These are phyloP conservation scores for Chelonoidis abingdonii DNA, from an alignment of 2,113 vertebrate genomes.

Conservation along the genomic window DNA sequence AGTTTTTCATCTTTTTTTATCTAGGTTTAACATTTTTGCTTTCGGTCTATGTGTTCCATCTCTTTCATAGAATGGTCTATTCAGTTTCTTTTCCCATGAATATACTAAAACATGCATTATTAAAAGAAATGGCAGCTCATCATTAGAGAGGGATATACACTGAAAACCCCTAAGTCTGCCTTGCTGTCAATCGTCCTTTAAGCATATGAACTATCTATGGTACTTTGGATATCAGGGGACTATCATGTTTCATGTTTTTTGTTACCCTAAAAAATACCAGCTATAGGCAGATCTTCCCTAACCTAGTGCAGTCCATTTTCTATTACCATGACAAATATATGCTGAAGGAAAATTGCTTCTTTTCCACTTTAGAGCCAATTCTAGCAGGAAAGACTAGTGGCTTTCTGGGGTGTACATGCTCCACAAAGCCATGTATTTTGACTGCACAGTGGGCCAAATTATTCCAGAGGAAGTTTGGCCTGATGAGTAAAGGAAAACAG, in stretches of 20 bases:
- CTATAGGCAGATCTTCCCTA: background rate
- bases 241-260: background rate
- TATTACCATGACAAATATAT: background rate
- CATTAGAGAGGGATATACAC: background rate
- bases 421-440: background rate
- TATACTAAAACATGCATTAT: background rate
- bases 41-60: background rate
- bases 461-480: background rate
- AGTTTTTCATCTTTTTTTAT: background rate
- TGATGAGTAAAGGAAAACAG: background rate
- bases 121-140: background rate
- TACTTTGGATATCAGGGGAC: background rate
- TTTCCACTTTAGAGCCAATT: background rate
- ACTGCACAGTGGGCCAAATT: background rate
- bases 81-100: background rate
- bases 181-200: background rate
- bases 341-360: background rate
- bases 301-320: background rate
- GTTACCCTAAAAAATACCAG: background rate
- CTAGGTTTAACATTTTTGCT: background rate
- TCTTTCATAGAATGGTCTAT: background rate
- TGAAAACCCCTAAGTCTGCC: background rate
- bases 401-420: background rate
- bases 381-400: background rate
- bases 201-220: no score